Conservation (phyloP, 2,888 invertebrate genomes). For the Himalopsyche tibetana region DNA sequence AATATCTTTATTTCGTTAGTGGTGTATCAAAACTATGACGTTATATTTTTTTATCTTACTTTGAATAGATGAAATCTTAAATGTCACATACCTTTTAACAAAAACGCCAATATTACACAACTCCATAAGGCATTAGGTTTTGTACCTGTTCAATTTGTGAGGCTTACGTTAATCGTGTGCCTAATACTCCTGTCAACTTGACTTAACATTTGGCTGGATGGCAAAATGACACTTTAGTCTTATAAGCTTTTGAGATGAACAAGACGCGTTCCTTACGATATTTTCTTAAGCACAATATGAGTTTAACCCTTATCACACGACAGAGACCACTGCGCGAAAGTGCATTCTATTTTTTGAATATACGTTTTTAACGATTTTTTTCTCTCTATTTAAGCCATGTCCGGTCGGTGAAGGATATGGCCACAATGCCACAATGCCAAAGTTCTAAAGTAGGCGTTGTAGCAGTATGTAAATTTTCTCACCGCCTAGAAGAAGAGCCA, state of each 20-base stretch:
- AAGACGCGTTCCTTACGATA: neutral
- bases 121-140: conserved; percentile 33
- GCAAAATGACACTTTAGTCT: conserved; percentile 49
- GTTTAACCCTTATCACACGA: conserved; percentile 32
- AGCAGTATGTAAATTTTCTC: too few relatives aligned
- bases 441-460: too few relatives aligned
- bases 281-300: conserved; percentile 6
- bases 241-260: conserved; percentile 43
- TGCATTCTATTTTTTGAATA: too few relatives aligned
- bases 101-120: conserved; percentile 37
- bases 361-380: too few relatives aligned
- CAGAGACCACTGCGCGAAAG: conserved; percentile 13
- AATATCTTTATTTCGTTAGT: too few relatives aligned
- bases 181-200: conserved; percentile 60
- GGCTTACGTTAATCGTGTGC: conserved; percentile 59
- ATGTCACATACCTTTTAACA: conserved; percentile 31
- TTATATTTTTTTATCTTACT: neutral
- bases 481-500: too few relatives aligned
- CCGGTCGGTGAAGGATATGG: too few relatives aligned
- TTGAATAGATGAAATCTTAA: neutral
- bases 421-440: too few relatives aligned
- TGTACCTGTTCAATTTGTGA: conserved; percentile 56
- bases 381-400: too few relatives aligned
- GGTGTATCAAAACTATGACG: neutral
- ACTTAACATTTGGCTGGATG: conserved; percentile 47